A percentile compares a stretch with the other conserved stretches of the same genome.
phyloP scores from a whole-genome alignment of 2,888 invertebrate species.

The Andrena hattorfiana region DNA sequence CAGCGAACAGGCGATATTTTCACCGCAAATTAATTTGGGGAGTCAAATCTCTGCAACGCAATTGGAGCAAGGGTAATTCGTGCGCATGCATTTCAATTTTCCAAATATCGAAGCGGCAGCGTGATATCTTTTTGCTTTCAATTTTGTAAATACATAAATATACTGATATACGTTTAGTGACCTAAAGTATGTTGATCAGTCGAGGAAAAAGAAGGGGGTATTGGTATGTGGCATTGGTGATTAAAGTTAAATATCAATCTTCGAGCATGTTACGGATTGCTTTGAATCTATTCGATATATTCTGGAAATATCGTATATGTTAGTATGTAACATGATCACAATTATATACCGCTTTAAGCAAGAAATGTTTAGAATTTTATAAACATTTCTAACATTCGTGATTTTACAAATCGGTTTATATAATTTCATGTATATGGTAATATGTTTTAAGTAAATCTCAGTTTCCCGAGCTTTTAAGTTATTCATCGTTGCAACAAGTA shows the following conservation, averaged over 20 bases:
- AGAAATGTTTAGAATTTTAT: neutral
- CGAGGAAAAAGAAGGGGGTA: conserved; percentile 48
- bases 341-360: conserved; percentile 21
- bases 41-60: conserved; percentile 76
- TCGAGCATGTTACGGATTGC: conserved; percentile 33
- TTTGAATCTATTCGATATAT: conserved; percentile 26
- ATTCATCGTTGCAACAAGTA: neutral
- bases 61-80: conserved; percentile 82
- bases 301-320: conserved; percentile 21
- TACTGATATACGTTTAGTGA: conserved; percentile 29
- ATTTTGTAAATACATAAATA: conserved; percentile 39
- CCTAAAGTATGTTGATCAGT: conserved; percentile 32
- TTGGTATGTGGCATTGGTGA: conserved; percentile 58
- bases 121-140: conserved; percentile 51
- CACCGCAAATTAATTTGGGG: conserved; percentile 79
- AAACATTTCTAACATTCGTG: neutral
- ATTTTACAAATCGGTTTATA: conserved; percentile 25
- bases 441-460: conserved; percentile 30
- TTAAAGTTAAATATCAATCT: conserved; percentile 45
- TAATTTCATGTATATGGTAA: conserved; percentile 50
- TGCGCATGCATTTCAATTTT: conserved; percentile 67
- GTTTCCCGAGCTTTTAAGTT: conserved; percentile 7
- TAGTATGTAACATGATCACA: conserved; percentile 18
- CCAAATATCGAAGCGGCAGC: conserved; percentile 52
- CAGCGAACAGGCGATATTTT: conserved; percentile 76